Evolutionary conservation across 1,140 invertebrate species (phyloP).

Genomic region (Aphelinus certus): DNA sequence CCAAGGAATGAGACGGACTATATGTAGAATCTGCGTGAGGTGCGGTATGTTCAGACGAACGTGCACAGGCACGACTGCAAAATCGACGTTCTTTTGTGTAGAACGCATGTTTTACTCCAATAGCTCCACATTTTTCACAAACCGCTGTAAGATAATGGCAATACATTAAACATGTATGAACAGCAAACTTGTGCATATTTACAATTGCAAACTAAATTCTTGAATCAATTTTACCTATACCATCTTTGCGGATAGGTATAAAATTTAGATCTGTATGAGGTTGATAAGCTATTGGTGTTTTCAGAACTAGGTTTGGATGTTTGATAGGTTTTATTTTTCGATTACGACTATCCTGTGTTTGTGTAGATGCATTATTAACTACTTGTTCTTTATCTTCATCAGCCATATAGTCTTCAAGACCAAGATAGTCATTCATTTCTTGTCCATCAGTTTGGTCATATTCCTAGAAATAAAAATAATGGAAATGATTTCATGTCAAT

Average conservation of each 20-base stretch:
- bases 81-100: conserved; percentile 86
- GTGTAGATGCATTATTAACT: conserved; percentile 69
- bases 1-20: conserved; percentile 57
- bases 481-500: conserved; percentile 21
- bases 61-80: conserved; percentile 80
- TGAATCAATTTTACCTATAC: conserved; percentile 74
- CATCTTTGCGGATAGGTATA: conserved; percentile 83
- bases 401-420: conserved; percentile 61
- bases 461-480: conserved; percentile 45
- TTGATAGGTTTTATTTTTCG: conserved; percentile 80
- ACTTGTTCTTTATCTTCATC: conserved; percentile 65
- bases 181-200: background rate
- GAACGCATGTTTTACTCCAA: conserved; percentile 89
- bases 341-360: conserved; percentile 65
- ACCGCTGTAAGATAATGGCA: conserved; percentile 71
- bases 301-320: conserved; percentile 78
- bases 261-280: conserved; percentile 80
- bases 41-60: conserved; percentile 62
- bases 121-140: conserved; percentile 88
- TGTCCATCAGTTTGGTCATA: conserved; percentile 58
- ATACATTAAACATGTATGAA: background rate
- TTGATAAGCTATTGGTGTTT: conserved; percentile 83
- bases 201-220: no score
- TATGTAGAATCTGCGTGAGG: conserved; percentile 61
- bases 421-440: conserved; percentile 59